A percentile compares a stretch with the other conserved stretches of the same genome.
phyloP scores from a whole-genome alignment of 2,888 invertebrate genomes.

The Tanytarsus gracilentus region DNA sequence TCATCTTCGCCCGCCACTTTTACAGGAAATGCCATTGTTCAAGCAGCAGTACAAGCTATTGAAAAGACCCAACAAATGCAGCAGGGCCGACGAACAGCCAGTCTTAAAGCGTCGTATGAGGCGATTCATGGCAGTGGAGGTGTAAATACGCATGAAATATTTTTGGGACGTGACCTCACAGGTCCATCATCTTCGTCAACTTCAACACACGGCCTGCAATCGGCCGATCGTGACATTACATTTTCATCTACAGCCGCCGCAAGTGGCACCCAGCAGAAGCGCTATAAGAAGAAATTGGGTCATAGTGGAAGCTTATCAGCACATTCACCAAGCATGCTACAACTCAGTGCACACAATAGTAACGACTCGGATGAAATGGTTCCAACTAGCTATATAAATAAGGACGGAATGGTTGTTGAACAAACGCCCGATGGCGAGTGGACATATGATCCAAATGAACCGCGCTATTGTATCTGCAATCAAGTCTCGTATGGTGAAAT shows the following conservation, averaged over 20 bases:
- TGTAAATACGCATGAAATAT: slow-evolving; percentile 52
- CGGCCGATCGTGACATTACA: slow-evolving; percentile 52
- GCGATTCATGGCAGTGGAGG: slow-evolving; percentile 64
- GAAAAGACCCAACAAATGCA: slow-evolving; percentile 95
- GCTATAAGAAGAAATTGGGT: slow-evolving; percentile 51
- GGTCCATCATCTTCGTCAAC: slow-evolving; percentile 43
- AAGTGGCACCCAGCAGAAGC: slow-evolving; percentile 48
- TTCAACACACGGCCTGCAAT: slow-evolving; percentile 62
- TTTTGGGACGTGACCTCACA: slow-evolving; percentile 61
- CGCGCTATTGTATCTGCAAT: slow-evolving; percentile 91
- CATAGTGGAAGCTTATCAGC: slow-evolving; percentile 28
- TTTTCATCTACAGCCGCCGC: slow-evolving; percentile 35
- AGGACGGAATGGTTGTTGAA: slow-evolving; percentile 40
- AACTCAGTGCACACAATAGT: slow-evolving; percentile 34
- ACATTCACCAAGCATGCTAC: slow-evolving; percentile 35
- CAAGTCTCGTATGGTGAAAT: slow-evolving; percentile 97
- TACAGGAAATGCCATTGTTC: slow-evolving; percentile 72
- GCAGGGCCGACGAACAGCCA: slow-evolving; percentile 86
- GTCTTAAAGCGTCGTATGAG: slow-evolving; percentile 90
- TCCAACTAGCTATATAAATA: slow-evolving; percentile 33
- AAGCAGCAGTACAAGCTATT: slow-evolving; percentile 91
- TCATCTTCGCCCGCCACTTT: slow-evolving; percentile 36
- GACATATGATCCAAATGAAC: slow-evolving; percentile 94
- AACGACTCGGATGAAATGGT: slow-evolving; percentile 31
- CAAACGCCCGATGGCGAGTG: slow-evolving; percentile 63